Percentiles rank a stretch among this genome's conserved stretches.
These are phyloP conservation scores for Nycticorax nycticorax DNA, from an alignment of 2,113 vertebrate species.

Conservation along the genomic window DNA sequence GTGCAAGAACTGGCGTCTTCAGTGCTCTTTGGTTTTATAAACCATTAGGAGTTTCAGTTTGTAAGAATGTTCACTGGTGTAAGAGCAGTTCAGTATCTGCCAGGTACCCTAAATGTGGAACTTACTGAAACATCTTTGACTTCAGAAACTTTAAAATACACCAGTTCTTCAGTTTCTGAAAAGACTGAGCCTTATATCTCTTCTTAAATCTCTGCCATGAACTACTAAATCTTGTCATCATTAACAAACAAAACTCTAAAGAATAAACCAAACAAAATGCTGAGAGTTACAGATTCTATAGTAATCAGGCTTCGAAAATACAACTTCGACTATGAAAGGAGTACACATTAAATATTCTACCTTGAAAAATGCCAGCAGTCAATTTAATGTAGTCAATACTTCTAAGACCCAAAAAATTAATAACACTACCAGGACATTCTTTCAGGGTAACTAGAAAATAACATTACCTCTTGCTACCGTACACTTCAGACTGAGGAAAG, in stretches of 20 bases:
- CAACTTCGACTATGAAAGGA: neutral
- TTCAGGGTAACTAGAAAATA: neutral
- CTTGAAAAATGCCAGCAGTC: neutral
- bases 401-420: neutral
- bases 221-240: neutral
- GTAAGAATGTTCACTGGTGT: neutral
- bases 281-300: neutral
- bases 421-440: neutral
- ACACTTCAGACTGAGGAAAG: neutral
- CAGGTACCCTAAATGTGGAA: rapidly evolving
- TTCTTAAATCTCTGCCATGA: neutral
- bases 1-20: neutral
- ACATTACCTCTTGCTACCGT: neutral
- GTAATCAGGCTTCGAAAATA: neutral
- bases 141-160: neutral
- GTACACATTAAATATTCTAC: neutral
- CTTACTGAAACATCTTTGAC: neutral
- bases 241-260: neutral
- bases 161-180: neutral
- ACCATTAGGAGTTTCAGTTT: neutral
- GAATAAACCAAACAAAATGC: neutral
- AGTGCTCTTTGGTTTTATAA: neutral
- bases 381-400: neutral
- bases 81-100: neutral
- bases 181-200: neutral